Evolutionary conservation across 2,888 invertebrate genomes (phyloP).

Genomic region (Dolichomitus sp.): DNA sequence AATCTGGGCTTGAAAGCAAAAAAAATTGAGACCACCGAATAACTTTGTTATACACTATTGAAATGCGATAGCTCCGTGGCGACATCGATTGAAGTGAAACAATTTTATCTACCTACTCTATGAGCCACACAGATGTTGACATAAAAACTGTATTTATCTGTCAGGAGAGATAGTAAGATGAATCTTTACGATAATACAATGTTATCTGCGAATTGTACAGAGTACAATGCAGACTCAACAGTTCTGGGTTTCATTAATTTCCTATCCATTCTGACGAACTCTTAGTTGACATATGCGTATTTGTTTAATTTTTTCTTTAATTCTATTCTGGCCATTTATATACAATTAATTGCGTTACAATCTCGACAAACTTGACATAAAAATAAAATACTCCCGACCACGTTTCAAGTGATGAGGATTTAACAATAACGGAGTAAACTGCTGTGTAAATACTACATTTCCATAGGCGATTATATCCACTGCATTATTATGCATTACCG

Average conservation of each 20-base stretch:
- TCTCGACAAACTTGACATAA: background rate
- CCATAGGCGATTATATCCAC: background rate
- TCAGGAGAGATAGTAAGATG: conserved; percentile 19
- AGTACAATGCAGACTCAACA: conserved; percentile 19
- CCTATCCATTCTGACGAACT: background rate
- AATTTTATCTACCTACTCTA: conserved; percentile 6
- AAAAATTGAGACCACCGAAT: conserved; percentile 18
- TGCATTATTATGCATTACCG: background rate
- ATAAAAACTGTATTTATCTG: conserved; percentile 17
- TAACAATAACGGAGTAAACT: background rate
- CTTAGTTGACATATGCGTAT: background rate
- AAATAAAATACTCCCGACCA: conserved; percentile 2
- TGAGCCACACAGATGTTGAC: conserved; percentile 17
- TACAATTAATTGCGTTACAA: conserved; percentile 14
- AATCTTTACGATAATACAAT: conserved; percentile 47
- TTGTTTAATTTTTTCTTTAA: background rate
- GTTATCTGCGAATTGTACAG: conserved; percentile 28
- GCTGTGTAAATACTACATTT: background rate
- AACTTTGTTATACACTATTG: conserved; percentile 3
- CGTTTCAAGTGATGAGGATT: background rate
- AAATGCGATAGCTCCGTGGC: background rate
- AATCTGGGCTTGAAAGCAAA: conserved; percentile 87
- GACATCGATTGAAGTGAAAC: conserved; percentile 4
- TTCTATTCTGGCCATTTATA: conserved; percentile 19
- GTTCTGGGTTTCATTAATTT: conserved; percentile 12